Percentiles rank a stretch among this genome's conserved stretches.
Evolutionary conservation across 1,140 invertebrate genomes (phyloP).

Genomic region (Heliothis virescens): DNA sequence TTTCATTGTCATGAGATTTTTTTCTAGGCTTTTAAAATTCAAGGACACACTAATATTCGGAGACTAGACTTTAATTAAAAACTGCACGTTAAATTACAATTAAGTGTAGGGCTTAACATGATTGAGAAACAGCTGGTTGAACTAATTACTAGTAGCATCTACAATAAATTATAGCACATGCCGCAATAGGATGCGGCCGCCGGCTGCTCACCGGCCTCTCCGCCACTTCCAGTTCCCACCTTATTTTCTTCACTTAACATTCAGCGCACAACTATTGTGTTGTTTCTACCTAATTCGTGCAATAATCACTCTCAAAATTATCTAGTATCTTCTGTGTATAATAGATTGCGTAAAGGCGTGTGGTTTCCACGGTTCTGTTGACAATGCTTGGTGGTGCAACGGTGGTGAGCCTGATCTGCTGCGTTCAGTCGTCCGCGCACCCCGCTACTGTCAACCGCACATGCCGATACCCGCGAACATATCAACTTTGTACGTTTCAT

Average conservation of each 20-base stretch:
- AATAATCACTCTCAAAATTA: constrained; percentile 63
- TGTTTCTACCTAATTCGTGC: constrained; percentile 45
- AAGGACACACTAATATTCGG: too few relatives aligned
- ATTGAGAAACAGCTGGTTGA: background rate
- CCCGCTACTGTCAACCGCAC: constrained; percentile 70
- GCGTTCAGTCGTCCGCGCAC: constrained; percentile 69
- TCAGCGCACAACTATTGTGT: constrained; percentile 36
- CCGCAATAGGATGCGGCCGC: too few relatives aligned
- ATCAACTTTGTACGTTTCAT: background rate
- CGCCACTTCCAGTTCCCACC: constrained; percentile 15
- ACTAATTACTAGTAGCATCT: too few relatives aligned
- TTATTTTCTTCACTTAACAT: constrained; percentile 10
- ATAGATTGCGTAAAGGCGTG: constrained; percentile 79
- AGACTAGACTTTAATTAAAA: too few relatives aligned
- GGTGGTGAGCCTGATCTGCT: constrained; percentile 61
- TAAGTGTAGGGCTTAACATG: background rate
- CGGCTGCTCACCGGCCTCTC: background rate
- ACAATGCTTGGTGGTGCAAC: constrained; percentile 81
- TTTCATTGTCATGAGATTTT: too few relatives aligned
- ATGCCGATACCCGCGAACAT: constrained; percentile 50
- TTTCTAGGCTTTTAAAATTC: too few relatives aligned
- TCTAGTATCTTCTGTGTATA: constrained; percentile 77
- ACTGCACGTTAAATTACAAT: background rate
- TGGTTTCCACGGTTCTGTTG: constrained; percentile 77
- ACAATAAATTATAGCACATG: too few relatives aligned